Evolutionary conservation across 2,888 invertebrate genomes (phyloP).

Genomic region (Norana najaformis): DNA sequence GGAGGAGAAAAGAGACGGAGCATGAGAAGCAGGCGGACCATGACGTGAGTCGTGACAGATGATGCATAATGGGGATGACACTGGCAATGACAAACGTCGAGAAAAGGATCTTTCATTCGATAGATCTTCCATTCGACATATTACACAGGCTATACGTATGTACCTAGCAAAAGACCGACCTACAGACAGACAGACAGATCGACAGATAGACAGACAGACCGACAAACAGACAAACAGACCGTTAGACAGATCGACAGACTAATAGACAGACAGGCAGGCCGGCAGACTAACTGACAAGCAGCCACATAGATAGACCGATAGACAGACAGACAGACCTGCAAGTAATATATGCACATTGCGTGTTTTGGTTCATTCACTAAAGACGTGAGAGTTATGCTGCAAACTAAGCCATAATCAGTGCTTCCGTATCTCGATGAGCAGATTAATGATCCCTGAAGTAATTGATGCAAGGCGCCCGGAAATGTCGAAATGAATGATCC

Average conservation of each 20-base stretch:
- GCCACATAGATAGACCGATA: no score
- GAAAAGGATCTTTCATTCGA: not conserved
- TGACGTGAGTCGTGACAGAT: not conserved
- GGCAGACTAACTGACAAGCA: no score
- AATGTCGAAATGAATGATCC: not conserved
- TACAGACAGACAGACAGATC: not conserved
- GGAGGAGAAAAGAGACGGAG: not conserved
- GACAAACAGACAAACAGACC: not conserved
- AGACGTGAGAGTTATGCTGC: not conserved
- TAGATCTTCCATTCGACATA: no score
- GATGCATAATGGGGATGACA: not conserved
- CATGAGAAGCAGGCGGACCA: not conserved
- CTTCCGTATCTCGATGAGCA: not conserved
- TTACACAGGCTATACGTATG: not conserved
- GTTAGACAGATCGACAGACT: not conserved
- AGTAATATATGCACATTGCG: not conserved
- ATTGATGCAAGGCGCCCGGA: not conserved
- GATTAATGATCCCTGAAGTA: conserved; percentile 13
- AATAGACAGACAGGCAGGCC: not conserved
- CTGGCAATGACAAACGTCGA: not conserved
- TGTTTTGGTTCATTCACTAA: not conserved
- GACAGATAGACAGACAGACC: not conserved
- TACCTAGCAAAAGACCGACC: not conserved
- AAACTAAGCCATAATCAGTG: not conserved
- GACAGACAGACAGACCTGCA: not conserved